Percentiles rank a stretch among this genome's conserved stretches.
Evolutionary conservation across 1,140 invertebrate genomes (phyloP).

Genomic region (Gonatopus flavifemur): DNA sequence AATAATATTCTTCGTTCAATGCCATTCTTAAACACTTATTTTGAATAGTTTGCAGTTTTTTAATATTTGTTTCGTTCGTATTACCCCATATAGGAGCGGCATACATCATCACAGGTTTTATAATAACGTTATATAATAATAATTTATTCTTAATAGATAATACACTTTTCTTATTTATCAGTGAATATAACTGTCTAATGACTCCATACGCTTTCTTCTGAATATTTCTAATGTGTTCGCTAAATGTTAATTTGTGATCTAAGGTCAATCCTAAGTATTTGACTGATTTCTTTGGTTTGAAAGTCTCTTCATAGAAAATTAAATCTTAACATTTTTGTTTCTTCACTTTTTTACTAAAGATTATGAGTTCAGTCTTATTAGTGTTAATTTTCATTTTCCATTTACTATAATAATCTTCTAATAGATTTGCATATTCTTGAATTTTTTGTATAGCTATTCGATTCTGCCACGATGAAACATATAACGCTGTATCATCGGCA

Average conservation of each 20-base stretch:
- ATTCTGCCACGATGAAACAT: no score
- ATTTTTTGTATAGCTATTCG: no score
- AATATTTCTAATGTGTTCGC: conserved; percentile 9
- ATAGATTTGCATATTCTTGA: no score
- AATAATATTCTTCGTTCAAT: neutral
- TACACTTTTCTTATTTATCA: conserved; percentile 16
- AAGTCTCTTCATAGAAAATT: no score
- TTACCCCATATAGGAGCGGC: conserved; percentile 5
- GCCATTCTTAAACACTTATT: conserved; percentile 15
- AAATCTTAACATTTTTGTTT: no score
- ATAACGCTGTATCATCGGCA: no score
- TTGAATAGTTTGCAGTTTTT: conserved; percentile 10
- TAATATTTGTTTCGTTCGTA: neutral
- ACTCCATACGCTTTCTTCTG: conserved; percentile 9
- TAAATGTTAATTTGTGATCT: conserved; percentile 12
- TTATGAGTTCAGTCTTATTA: no score
- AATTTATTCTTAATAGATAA: conserved; percentile 15
- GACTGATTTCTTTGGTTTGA: conserved; percentile 1
- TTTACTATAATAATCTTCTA: no score
- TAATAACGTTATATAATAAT: conserved; percentile 9
- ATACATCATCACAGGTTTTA: conserved; percentile 9
- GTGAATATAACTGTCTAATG: conserved; percentile 2
- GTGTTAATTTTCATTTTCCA: no score
- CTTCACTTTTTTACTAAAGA: no score
- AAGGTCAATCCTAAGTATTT: conserved; percentile 19